phyloP scores from a whole-genome alignment of 2,113 vertebrate genomes.

The Hyperopisus bebe region DNA sequence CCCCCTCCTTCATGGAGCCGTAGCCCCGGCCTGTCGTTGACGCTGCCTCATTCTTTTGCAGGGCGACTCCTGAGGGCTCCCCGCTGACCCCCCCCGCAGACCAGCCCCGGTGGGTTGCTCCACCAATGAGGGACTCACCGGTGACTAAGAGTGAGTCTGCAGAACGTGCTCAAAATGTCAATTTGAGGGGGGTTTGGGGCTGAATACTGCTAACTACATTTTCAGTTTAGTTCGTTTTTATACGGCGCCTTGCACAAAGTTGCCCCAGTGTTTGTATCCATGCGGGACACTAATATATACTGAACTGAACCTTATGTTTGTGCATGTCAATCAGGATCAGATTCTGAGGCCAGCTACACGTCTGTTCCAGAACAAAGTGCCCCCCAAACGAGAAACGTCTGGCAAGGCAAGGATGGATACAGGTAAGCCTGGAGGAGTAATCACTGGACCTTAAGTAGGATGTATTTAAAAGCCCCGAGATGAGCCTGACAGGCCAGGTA shows the following conservation, averaged over 20 bases:
- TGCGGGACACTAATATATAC: neutral
- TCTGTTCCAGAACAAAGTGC: conserved; percentile 38
- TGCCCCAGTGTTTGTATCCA: neutral
- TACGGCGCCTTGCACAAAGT: neutral
- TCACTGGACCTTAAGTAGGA: neutral
- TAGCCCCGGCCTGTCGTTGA: neutral
- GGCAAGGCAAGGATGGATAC: conserved; percentile 23
- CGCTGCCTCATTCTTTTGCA: conserved; percentile 56
- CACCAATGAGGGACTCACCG: conserved; percentile 14
- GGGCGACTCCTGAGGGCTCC: conserved; percentile 47
- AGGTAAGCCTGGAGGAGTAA: conserved; percentile 39
- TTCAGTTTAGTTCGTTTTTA: neutral
- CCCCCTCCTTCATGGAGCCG: conserved; percentile 37
- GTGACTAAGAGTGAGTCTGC: conserved; percentile 38
- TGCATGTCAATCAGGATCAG: conserved; percentile 49
- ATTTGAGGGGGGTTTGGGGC: neutral
- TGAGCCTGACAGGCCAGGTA: neutral
- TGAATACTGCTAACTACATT: neutral
- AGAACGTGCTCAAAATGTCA: too few species aligned
- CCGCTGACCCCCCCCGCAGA: conserved; percentile 37
- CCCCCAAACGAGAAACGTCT: conserved; percentile 16
- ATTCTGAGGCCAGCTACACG: conserved; percentile 55
- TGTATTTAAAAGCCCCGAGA: neutral
- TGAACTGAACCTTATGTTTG: neutral
- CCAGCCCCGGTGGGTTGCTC: conserved; percentile 38